A percentile compares a stretch with the other conserved stretches of the same genome.
Conservation (phyloP, 2,797 vertebrate genomes). For the Coranthus polyacanthus region DNA sequence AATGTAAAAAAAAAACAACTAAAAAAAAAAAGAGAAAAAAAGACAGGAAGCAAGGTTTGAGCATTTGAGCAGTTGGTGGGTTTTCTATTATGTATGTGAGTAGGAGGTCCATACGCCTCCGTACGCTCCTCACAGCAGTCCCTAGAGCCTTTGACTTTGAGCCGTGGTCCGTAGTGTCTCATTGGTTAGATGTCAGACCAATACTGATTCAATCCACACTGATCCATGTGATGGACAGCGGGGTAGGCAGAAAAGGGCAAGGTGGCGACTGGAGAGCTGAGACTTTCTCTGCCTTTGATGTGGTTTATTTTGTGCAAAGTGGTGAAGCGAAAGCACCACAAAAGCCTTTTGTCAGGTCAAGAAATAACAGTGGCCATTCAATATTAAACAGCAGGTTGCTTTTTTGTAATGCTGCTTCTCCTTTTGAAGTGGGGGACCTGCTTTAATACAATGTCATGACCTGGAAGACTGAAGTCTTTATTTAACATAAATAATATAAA, state of each 20-base stretch:
- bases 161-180: conserved; percentile 60
- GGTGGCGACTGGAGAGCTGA: conserved; percentile 23
- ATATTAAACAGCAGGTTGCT: conserved; percentile 69
- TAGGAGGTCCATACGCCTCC: conserved; percentile 53
- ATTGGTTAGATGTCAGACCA: conserved; percentile 15
- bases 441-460: neutral
- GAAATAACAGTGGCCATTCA: conserved; percentile 62
- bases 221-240: conserved; percentile 31
- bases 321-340: conserved; percentile 69
- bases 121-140: conserved; percentile 46
- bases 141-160: conserved; percentile 59
- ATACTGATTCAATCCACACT: conserved; percentile 20
- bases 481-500: too few relatives aligned
- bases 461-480: too few relatives aligned
- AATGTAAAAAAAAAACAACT: conserved; percentile 1
- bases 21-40: neutral
- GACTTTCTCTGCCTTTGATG: conserved; percentile 55
- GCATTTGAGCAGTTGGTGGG: conserved; percentile 56
- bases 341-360: conserved; percentile 63
- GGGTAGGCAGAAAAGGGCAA: conserved; percentile 37
- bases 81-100: conserved; percentile 75
- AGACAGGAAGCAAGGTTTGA: conserved; percentile 13
- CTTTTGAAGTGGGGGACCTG: conserved; percentile 4
- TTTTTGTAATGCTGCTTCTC: conserved; percentile 22
- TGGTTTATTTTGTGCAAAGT: conserved; percentile 47